phyloP scores from a whole-genome alignment of 2,113 vertebrate species.

The Pimephales promelas region DNA sequence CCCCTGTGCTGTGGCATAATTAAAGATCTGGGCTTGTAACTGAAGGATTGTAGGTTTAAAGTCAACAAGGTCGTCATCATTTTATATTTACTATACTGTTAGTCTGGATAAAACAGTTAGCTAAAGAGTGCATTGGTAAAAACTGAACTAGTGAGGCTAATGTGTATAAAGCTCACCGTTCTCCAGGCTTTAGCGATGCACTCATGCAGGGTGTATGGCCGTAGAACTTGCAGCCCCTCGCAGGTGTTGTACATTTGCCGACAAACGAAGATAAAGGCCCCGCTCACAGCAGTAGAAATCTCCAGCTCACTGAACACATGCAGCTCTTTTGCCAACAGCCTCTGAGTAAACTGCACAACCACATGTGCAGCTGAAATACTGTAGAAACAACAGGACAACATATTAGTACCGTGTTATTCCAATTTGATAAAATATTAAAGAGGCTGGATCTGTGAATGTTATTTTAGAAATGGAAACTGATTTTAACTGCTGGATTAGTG shows the following conservation, averaged over 20 bases:
- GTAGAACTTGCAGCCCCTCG: conserved; percentile 85
- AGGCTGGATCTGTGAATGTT: background rate
- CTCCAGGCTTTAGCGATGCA: conserved; percentile 85
- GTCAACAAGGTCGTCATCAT: background rate
- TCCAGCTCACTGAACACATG: conserved; percentile 70
- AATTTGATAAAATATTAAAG: background rate
- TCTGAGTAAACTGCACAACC: conserved; percentile 86
- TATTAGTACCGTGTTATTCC: background rate
- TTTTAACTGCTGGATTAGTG: background rate
- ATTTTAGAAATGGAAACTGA: background rate
- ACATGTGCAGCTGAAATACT: conserved; percentile 83
- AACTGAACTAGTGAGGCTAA: background rate
- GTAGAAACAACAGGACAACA: conserved; percentile 9
- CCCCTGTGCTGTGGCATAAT: no score
- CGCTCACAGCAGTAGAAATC: conserved; percentile 75
- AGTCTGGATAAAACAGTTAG: background rate
- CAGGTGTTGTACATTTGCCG: conserved; percentile 91
- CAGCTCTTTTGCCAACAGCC: conserved; percentile 81
- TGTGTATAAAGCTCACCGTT: conserved; percentile 76
- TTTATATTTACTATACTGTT: background rate
- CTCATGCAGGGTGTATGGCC: conserved; percentile 83
- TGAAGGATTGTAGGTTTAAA: background rate
- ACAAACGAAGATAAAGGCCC: conserved; percentile 91
- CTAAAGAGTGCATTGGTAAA: background rate
- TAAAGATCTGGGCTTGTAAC: background rate